Conservation (phyloP, 30 jellyfish, hydroid and myxozoan species). For the Aurelia aurita region DNA sequence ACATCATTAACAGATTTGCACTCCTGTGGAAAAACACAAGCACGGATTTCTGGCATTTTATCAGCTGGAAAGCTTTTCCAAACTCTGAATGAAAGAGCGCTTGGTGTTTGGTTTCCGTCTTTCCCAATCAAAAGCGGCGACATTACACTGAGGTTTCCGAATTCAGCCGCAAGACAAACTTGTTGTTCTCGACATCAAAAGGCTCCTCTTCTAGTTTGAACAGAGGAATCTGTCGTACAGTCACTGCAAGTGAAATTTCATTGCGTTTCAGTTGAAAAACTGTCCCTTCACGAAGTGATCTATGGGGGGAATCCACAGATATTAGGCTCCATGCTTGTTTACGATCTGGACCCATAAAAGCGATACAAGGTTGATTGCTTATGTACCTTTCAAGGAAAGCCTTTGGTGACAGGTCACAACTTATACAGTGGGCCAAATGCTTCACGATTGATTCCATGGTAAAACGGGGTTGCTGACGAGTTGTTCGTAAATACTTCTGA, state of each 20-base stretch:
- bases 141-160: conserved; percentile 96
- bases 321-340: conserved; percentile 89
- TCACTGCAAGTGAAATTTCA: conserved; percentile 81
- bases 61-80: neutral
- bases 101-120: conserved; percentile 4
- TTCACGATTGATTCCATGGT: conserved; percentile 92
- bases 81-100: neutral
- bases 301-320: conserved; percentile 82
- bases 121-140: conserved; percentile 15
- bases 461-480: conserved; percentile 96
- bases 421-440: conserved; percentile 95
- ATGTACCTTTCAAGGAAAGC: conserved; percentile 94
- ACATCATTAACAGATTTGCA: conserved; percentile 15
- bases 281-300: conserved; percentile 84
- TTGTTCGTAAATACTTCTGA: conserved; percentile 94
- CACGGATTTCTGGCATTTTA: conserved; percentile 11
- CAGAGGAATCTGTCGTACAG: conserved; percentile 88
- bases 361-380: conserved; percentile 85
- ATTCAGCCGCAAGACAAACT: conserved; percentile 86
- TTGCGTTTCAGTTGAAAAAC: conserved; percentile 79
- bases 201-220: conserved; percentile 83
- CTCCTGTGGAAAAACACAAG: neutral
- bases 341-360: conserved; percentile 77
- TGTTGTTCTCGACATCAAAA: conserved; percentile 75
- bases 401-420: conserved; percentile 91